Evolutionary conservation across 2,113 vertebrate genomes (phyloP).

Genomic region (Takifugu bimaculatus): DNA sequence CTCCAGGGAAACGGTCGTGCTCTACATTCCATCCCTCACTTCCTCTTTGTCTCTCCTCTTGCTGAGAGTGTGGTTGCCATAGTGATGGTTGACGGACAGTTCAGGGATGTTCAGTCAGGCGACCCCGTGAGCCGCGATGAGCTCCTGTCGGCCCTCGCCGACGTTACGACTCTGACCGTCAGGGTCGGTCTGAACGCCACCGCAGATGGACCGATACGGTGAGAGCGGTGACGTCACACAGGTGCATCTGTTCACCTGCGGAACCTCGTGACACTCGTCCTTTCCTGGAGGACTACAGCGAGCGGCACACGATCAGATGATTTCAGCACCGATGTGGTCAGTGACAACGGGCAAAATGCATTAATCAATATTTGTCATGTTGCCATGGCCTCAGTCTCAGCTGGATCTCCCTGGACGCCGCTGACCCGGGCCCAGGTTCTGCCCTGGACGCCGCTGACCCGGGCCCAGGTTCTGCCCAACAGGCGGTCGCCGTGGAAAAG

Average conservation of each 20-base stretch:
- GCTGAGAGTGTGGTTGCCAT: constrained; percentile 74
- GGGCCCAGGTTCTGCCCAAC: constrained; percentile 64
- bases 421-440: constrained; percentile 69
- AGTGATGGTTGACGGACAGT: constrained; percentile 70
- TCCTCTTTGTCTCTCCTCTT: constrained; percentile 75
- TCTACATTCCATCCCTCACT: constrained; percentile 72
- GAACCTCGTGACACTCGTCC: too few species aligned
- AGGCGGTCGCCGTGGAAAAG: constrained; percentile 78
- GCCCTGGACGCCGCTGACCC: constrained; percentile 63
- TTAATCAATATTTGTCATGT: too few species aligned
- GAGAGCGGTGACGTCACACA: constrained; percentile 14
- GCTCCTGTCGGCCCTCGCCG: constrained; percentile 81
- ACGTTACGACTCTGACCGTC: constrained; percentile 80
- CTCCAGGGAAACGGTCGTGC: constrained; percentile 81
- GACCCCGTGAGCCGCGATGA: constrained; percentile 75
- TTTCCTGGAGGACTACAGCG: too few species aligned
- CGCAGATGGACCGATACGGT: constrained; percentile 78
- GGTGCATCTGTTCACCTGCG: too few species aligned
- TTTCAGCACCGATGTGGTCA: too few species aligned
- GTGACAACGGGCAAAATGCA: too few species aligned
- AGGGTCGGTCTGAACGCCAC: constrained; percentile 79
- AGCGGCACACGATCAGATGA: too few species aligned
- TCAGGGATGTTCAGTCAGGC: constrained; percentile 73
- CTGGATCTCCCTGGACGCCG: constrained; percentile 80
- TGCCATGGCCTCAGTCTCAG: constrained; percentile 70